phyloP scores from a whole-genome alignment of 2,113 vertebrate species.

The Microcebus murinus region DNA sequence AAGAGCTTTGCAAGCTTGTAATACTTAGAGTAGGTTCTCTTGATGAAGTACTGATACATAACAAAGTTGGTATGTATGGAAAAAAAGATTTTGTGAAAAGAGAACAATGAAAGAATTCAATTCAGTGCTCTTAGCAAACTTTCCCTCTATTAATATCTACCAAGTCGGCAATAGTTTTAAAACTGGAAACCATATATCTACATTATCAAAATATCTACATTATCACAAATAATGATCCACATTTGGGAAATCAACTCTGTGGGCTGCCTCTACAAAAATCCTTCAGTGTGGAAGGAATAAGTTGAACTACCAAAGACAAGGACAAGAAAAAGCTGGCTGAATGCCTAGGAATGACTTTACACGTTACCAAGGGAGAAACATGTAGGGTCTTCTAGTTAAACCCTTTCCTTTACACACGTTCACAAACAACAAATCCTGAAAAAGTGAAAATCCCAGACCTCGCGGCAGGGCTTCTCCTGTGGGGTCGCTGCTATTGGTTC shows the following conservation, averaged over 20 bases:
- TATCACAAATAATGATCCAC: conserved; percentile 68
- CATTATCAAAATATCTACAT: conserved; percentile 83
- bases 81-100: not conserved
- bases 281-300: conserved; percentile 80
- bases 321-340: not conserved
- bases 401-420: not conserved
- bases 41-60: not conserved
- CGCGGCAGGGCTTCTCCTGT: conserved; percentile 87
- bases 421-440: not conserved
- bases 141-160: conserved; percentile 85
- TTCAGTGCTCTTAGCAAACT: conserved; percentile 83
- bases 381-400: not conserved
- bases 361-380: not conserved
- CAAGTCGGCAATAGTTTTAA: conserved; percentile 85
- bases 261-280: conserved; percentile 79
- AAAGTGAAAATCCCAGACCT: conserved; percentile 82
- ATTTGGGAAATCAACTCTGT: not conserved
- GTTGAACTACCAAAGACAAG: conserved; percentile 84
- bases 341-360: not conserved
- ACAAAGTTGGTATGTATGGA: not conserved
- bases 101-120: not conserved
- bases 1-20: not conserved
- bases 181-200: conserved; percentile 59
- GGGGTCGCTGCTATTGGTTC: conserved; percentile 82
- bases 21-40: not conserved